Base-by-base conservation (phyloP, 1,140 invertebrate species). In the Eueides isabella region DNA sequence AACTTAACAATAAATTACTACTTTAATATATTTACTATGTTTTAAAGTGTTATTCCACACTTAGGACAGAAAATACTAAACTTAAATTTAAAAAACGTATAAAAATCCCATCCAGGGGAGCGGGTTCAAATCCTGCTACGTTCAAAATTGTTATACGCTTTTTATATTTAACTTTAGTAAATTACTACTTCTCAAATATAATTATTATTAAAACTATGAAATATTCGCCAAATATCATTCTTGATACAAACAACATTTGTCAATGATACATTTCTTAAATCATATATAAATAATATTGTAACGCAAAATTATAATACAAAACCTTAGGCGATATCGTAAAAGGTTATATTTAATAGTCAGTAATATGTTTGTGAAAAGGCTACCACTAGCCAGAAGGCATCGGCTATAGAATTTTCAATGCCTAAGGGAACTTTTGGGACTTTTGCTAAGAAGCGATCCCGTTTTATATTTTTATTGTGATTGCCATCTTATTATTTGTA, bases 371-470 rank as follows among this genome's bases (percentile, higher is more conserved):
- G 44, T n/a, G 48, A 55, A 55, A 55, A 55, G 48, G 48, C 48
- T 55, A 55, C 26, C 48, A 26, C 19, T 55, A 9, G 48, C 48
- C 48, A 55, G 9, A 55, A 55, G 48, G 48, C 48, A 2, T 44
- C 48, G 48, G 12, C 48, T 55, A 55, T 26, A 55, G 48, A 55
- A 55, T 55, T 55, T 55, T 55, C 48, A 55, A 55, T 55, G 48
- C 48, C 48, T 55, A 11, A 26, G 48, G 48, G 48, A 26, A 26
- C 26, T 19, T 55, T 55, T 23, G 48, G 19, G 19, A 11, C 19
- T 55, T 48, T 48, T 55, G 23, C 48, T 26, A 2, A 26, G 19
- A 55, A n/a, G 48, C 23, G 48, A 14, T 55, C 26, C 26, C 48
- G 23, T 55, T 55, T 26, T 11, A 26, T 9, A 55, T 26, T 55